Percentiles rank a stretch among this genome's conserved stretches.
Conservation (phyloP, 2,888 invertebrate genomes). For the Eumerus sabulonum region DNA sequence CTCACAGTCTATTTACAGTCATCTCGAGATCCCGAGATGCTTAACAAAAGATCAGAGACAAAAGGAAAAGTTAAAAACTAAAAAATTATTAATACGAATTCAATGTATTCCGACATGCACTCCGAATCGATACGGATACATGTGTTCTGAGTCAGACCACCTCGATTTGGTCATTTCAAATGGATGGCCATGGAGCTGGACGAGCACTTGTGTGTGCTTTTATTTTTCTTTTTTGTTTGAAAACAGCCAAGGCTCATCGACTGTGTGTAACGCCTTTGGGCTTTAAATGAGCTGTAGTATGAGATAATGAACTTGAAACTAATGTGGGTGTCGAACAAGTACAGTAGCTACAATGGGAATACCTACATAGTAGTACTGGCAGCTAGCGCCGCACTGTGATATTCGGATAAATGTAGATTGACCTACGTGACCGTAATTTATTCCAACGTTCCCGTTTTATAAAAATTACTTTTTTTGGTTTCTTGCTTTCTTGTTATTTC, state of each 20-base stretch:
- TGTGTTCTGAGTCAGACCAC: constrained; percentile 32
- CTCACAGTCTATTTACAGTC: constrained; percentile 51
- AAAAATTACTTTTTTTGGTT: constrained; percentile 4
- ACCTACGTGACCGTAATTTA: constrained; percentile 48
- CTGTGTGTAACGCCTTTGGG: constrained; percentile 14
- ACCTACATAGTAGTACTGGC: too few species aligned
- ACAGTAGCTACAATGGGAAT: constrained; percentile 7
- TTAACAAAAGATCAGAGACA: not conserved
- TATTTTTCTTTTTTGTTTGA: constrained; percentile 33
- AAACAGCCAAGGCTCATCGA: constrained; percentile 3
- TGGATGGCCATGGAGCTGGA: constrained; percentile 39
- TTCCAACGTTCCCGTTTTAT: constrained; percentile 18
- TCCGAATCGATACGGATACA: constrained; percentile 51
- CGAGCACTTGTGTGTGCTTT: too few species aligned
- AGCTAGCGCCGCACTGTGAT: too few species aligned
- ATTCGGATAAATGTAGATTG: too few species aligned
- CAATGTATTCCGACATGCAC: constrained; percentile 32
- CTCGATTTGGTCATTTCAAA: constrained; percentile 57
- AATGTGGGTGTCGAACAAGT: constrained; percentile 41
- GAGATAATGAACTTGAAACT: constrained; percentile 66
- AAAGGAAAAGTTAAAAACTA: not conserved
- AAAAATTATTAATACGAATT: constrained; percentile 9
- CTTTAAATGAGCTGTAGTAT: constrained; percentile 35
- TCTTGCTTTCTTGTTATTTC: not conserved
- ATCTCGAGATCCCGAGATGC: constrained; percentile 35